phyloP scores from a whole-genome alignment of 2,797 vertebrate species.

The Streptopelia turtur region DNA sequence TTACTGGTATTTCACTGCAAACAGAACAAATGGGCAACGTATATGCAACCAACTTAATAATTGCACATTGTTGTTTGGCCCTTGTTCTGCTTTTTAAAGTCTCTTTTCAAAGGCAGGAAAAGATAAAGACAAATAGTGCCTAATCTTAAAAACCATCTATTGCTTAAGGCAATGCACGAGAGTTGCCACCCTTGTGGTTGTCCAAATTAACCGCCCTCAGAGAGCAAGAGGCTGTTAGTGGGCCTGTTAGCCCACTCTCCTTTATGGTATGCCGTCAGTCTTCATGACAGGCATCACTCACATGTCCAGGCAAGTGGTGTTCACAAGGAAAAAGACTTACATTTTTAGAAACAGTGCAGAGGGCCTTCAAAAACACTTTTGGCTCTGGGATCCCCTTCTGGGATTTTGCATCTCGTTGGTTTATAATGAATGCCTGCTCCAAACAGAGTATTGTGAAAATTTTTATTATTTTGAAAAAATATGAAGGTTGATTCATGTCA shows the following conservation, averaged over 20 bases:
- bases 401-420: neutral
- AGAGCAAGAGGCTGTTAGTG: neutral
- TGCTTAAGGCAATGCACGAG: slow-evolving; percentile 55
- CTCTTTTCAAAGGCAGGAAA: slow-evolving; percentile 36
- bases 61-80: slow-evolving; percentile 48
- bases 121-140: accelerated
- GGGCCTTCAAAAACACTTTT: neutral
- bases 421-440: neutral
- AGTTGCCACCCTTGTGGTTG: neutral
- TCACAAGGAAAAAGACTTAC: neutral
- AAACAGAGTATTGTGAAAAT: neutral
- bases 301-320: neutral
- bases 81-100: slow-evolving; percentile 78
- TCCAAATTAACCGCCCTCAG: neutral
- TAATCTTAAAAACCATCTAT: slow-evolving; percentile 1
- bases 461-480: neutral
- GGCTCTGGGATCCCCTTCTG: neutral
- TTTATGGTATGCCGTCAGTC: neutral
- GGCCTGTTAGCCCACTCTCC: neutral
- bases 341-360: neutral
- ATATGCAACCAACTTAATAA: slow-evolving; percentile 58
- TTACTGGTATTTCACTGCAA: slow-evolving; percentile 66
- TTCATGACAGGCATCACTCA: neutral
- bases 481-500: neutral
- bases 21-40: slow-evolving; percentile 26